These are phyloP conservation scores for Eupeodes latifasciatus DNA, from an alignment of 2,888 invertebrate genomes.

Conservation along the genomic window DNA sequence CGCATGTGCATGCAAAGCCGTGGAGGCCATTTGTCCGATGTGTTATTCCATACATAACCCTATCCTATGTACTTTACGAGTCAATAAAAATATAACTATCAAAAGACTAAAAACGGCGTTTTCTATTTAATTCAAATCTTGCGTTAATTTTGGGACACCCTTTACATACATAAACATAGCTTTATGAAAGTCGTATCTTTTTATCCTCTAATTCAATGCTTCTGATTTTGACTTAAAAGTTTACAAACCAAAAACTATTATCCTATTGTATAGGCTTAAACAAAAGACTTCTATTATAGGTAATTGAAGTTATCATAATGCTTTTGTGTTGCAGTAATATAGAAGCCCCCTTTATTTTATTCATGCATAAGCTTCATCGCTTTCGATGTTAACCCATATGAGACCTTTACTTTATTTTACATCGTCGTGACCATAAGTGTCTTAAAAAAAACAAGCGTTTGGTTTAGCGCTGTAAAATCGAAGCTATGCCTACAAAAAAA, in stretches of 20 bases:
- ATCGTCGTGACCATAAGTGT: conserved; percentile 43
- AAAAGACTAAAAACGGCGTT: no score
- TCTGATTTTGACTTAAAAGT: neutral
- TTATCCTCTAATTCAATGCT: no score
- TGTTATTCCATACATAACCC: no score
- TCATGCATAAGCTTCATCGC: conserved; percentile 19
- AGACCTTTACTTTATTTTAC: conserved; percentile 36
- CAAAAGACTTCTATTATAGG: conserved; percentile 38
- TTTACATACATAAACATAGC: no score
- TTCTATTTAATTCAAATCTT: no score
- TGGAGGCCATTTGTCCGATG: no score
- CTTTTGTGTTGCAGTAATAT: conserved; percentile 42
- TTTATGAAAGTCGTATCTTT: no score
- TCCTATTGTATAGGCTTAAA: conserved; percentile 39
- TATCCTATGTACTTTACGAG: no score
- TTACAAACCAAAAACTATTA: conserved; percentile 18
- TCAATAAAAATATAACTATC: no score
- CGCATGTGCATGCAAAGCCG: no score
- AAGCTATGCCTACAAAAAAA: neutral
- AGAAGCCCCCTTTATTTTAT: conserved; percentile 17
- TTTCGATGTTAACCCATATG: conserved; percentile 45
- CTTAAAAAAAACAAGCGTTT: conserved; percentile 36
- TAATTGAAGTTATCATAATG: conserved; percentile 60
- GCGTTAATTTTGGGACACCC: no score
- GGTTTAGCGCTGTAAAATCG: conserved; percentile 56